Evolutionary conservation across 2,113 vertebrate species (phyloP).

Genomic region (Nesoenas mayeri): DNA sequence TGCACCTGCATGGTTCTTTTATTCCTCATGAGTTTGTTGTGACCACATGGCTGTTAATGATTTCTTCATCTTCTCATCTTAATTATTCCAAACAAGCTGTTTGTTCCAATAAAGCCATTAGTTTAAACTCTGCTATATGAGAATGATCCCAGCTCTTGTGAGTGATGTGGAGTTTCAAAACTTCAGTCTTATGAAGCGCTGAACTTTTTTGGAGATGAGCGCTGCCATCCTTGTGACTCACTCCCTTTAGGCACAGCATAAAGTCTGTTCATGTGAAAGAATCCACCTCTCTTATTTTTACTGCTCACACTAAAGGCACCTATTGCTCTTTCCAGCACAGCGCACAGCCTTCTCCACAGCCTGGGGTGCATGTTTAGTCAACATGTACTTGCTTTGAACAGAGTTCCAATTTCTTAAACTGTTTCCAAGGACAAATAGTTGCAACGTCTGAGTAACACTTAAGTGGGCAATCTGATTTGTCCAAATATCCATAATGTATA

Average conservation of each 20-base stretch:
- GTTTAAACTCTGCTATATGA: neutral
- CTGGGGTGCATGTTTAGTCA: neutral
- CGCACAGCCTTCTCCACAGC: neutral
- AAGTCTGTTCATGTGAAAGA: neutral
- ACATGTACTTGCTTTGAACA: neutral
- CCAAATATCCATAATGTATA: neutral
- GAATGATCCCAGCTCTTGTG: neutral
- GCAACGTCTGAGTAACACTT: neutral
- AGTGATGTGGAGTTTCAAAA: neutral
- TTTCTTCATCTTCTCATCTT: neutral
- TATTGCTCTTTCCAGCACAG: neutral
- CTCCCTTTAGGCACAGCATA: neutral
- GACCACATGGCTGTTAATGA: accelerated
- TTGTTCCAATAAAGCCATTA: neutral
- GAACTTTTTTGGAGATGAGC: neutral
- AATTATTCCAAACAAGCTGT: neutral
- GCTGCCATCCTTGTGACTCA: neutral
- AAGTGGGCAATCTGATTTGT: neutral
- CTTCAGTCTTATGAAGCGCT: neutral
- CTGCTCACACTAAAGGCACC: neutral
- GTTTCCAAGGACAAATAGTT: neutral
- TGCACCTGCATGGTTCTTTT: neutral
- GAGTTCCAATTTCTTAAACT: neutral
- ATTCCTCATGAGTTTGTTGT: neutral
- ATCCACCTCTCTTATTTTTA: neutral